Evolutionary conservation across 2,888 invertebrate species (phyloP).

Genomic region (Blastobasis adustella): DNA sequence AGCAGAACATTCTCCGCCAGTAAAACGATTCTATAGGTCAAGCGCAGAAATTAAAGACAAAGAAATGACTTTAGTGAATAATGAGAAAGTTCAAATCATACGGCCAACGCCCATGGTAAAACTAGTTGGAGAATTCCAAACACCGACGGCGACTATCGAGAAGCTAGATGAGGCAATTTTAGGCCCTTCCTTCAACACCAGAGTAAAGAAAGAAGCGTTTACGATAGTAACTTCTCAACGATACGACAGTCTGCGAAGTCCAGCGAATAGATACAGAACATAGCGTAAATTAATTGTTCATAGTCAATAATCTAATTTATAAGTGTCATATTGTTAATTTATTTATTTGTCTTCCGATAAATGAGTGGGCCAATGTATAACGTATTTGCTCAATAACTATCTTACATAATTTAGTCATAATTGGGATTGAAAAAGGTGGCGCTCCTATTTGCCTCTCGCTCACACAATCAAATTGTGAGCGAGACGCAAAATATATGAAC

Average conservation of each 20-base stretch:
- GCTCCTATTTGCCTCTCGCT: not conserved
- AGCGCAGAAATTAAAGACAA: slow-evolving; percentile 47
- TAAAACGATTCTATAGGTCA: slow-evolving; percentile 56
- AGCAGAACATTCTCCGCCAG: slow-evolving; percentile 33
- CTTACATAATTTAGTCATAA: too few species aligned
- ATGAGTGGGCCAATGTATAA: slow-evolving; percentile 8
- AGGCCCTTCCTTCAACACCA: not conserved
- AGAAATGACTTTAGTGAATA: slow-evolving; percentile 51
- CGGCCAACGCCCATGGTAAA: slow-evolving; percentile 46
- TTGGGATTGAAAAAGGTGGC: too few species aligned
- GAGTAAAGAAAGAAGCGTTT: slow-evolving; percentile 29
- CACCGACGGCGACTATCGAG: slow-evolving; percentile 33
- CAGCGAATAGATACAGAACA: slow-evolving; percentile 34
- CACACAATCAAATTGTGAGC: not conserved
- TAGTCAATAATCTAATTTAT: slow-evolving; percentile 56
- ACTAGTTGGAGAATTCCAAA: slow-evolving; percentile 43
- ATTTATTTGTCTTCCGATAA: slow-evolving; percentile 34
- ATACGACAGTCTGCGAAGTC: slow-evolving; percentile 20
- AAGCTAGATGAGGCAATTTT: slow-evolving; percentile 7
- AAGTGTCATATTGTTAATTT: slow-evolving; percentile 62
- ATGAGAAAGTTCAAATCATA: slow-evolving; percentile 57
- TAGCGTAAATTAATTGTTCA: slow-evolving; percentile 34
- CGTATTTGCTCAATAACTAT: slow-evolving; percentile 9
- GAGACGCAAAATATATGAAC: too few species aligned
- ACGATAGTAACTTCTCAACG: slow-evolving; percentile 34